Conservation (phyloP, 2,888 invertebrate genomes). For the Nemoura dubitans region DNA sequence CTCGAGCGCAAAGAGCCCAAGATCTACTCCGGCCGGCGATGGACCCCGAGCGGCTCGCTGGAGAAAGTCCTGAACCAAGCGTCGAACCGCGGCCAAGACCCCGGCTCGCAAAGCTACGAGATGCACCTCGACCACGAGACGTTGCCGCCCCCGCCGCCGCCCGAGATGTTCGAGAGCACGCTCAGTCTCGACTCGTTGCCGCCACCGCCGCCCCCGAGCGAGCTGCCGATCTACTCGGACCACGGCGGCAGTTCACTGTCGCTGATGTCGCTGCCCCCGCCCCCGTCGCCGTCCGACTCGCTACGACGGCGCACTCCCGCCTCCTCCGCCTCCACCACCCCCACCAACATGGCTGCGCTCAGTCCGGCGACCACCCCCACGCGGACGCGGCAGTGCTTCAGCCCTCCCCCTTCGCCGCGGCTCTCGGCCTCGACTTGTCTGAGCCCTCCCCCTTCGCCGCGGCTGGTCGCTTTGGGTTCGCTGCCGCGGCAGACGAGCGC, state of each 20-base stretch:
- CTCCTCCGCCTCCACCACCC: slow-evolving; percentile 49
- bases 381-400: slow-evolving; percentile 57
- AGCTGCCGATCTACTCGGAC: slow-evolving; percentile 65
- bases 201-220: slow-evolving; percentile 76
- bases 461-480: slow-evolving; percentile 52
- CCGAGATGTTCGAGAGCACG: slow-evolving; percentile 79
- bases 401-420: slow-evolving; percentile 56
- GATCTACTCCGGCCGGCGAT: slow-evolving; percentile 19
- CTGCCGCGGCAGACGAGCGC: slow-evolving; percentile 56
- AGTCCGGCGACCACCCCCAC: slow-evolving; percentile 59
- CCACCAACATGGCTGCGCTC: slow-evolving; percentile 53
- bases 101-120: slow-evolving; percentile 56
- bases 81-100: slow-evolving; percentile 55
- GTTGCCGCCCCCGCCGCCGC: slow-evolving; percentile 75
- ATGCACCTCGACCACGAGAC: slow-evolving; percentile 59
- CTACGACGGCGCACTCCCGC: slow-evolving; percentile 46
- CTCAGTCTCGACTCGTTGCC: slow-evolving; percentile 83
- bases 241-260: slow-evolving; percentile 76
- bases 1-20: slow-evolving; percentile 21
- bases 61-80: slow-evolving; percentile 46
- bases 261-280: slow-evolving; percentile 76
- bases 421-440: slow-evolving; percentile 47
- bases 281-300: slow-evolving; percentile 62
- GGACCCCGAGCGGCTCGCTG: slow-evolving; percentile 34
- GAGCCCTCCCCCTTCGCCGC: slow-evolving; percentile 50